phyloP scores from a whole-genome alignment of 2,888 invertebrate species.

The Agriotes lineatus region DNA sequence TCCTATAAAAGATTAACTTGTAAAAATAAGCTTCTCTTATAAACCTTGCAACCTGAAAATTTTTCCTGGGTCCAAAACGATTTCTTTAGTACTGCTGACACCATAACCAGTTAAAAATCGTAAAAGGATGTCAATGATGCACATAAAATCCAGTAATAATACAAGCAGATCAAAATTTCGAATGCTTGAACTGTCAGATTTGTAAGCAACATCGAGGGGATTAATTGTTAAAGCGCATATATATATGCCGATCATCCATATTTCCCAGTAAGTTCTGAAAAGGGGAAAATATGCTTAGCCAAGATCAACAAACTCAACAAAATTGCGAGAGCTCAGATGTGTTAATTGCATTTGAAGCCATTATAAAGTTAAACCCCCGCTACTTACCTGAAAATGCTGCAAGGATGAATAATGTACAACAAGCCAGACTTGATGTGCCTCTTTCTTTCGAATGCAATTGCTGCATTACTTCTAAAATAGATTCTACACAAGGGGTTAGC shows the following conservation, averaged over 20 bases:
- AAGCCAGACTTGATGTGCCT: constrained; percentile 54
- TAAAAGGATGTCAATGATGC: constrained; percentile 58
- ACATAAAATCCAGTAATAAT: constrained; percentile 51
- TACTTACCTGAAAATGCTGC: constrained; percentile 54
- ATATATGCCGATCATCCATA: constrained; percentile 43
- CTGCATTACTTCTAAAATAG: constrained; percentile 58
- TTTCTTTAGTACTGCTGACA: constrained; percentile 58
- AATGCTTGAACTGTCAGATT: not conserved
- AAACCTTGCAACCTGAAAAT: constrained; percentile 52
- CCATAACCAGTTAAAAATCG: constrained; percentile 63
- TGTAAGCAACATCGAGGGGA: constrained; percentile 42
- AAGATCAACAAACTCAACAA: too few species aligned
- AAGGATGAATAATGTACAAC: constrained; percentile 62
- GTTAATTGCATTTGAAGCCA: too few species aligned
- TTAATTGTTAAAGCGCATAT: constrained; percentile 34
- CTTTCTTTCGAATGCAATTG: constrained; percentile 56
- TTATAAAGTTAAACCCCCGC: too few species aligned
- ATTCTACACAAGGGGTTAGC: constrained; percentile 17
- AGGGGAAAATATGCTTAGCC: too few species aligned
- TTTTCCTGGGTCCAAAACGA: constrained; percentile 56
- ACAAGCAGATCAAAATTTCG: not conserved
- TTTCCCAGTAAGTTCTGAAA: constrained; percentile 44
- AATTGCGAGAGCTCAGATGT: too few species aligned
- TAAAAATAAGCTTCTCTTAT: not conserved
- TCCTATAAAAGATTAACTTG: not conserved